These are phyloP conservation scores for Pardalotus punctatus DNA, from an alignment of 2,113 vertebrate species.

Conservation along the genomic window DNA sequence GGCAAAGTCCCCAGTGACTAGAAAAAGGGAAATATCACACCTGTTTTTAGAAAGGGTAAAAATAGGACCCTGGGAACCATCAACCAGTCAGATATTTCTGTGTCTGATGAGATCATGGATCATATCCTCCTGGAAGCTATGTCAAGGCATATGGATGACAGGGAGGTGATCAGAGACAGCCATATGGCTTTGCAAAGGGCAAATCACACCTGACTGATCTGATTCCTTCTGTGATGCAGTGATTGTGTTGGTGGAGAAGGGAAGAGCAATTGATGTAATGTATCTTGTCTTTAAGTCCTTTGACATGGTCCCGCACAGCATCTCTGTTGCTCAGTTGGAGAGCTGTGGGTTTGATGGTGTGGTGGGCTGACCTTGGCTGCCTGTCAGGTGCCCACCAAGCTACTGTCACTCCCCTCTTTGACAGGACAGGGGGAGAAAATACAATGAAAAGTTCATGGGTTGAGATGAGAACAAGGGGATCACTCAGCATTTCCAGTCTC, in stretches of 20 bases:
- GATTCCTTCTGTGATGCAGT: accelerated
- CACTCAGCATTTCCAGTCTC: neutral
- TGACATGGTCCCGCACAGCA: neutral
- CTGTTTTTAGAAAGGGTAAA: neutral
- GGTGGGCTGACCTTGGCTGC: neutral
- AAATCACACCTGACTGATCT: accelerated
- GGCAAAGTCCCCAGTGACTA: neutral
- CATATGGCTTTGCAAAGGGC: neutral
- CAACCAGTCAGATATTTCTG: neutral
- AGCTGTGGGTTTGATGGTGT: neutral
- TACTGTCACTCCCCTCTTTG: neutral
- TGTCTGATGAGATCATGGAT: neutral
- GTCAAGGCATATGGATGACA: neutral
- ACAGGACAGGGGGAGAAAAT: neutral
- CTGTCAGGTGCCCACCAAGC: neutral
- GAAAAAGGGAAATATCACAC: neutral
- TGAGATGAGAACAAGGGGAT: neutral
- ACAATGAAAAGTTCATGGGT: neutral
- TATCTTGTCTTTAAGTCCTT: neutral
- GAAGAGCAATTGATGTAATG: neutral
- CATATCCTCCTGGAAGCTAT: neutral
- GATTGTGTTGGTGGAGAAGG: accelerated
- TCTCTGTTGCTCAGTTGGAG: neutral
- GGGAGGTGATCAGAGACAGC: neutral
- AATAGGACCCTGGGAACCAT: neutral